A percentile compares a stretch with the other conserved stretches of the same genome.
These are phyloP conservation scores for Aphaenogaster floridana DNA, from an alignment of 1,140 invertebrate species.

Conservation along the genomic window DNA sequence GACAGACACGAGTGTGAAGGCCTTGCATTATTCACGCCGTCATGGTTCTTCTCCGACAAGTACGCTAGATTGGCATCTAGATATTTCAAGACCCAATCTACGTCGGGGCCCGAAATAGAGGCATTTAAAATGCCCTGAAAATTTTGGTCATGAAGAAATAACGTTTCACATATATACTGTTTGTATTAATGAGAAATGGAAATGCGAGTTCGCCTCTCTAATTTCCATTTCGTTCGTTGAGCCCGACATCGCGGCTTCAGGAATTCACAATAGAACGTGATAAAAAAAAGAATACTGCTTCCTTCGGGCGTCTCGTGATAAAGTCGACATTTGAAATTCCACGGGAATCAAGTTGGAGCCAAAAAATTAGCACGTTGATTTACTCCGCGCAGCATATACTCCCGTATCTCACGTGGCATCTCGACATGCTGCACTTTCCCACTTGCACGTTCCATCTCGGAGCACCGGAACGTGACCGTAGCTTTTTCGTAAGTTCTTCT, in stretches of 20 bases:
- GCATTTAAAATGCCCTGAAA: not conserved
- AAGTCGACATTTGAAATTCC: conserved; percentile 46
- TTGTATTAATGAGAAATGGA: not conserved
- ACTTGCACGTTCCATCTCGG: conserved; percentile 24
- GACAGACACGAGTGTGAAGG: not conserved
- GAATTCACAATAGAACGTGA: not conserved
- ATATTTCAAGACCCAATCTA: not conserved
- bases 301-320: not conserved
- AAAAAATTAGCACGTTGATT: conserved; percentile 56
- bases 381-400: conserved; percentile 38
- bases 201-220: not conserved
- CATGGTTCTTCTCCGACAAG: not conserved
- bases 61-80: not conserved
- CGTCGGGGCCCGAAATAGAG: not conserved
- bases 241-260: not conserved
- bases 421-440: conserved; percentile 30
- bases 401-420: conserved; percentile 61
- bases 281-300: not conserved
- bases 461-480: conserved; percentile 29
- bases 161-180: not conserved
- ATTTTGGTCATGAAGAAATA: not conserved
- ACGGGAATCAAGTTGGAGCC: conserved; percentile 28
- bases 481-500: conserved; percentile 20
- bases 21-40: conserved; percentile 32
- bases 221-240: not conserved